These are phyloP conservation scores for Lochmaea capreae DNA, from an alignment of 2,888 invertebrate species.

Conservation along the genomic window DNA sequence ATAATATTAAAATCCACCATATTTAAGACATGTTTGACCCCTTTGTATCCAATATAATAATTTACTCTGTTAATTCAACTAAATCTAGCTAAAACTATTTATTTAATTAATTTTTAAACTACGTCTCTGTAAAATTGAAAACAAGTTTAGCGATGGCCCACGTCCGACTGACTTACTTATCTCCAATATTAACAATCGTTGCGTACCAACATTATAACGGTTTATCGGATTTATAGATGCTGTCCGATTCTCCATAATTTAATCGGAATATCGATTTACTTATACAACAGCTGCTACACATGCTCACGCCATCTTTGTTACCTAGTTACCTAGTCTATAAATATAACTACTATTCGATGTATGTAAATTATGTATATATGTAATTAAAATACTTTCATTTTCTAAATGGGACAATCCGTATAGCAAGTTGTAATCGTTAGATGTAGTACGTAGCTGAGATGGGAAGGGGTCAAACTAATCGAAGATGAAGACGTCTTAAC, in stretches of 20 bases:
- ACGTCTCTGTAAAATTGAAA: not conserved
- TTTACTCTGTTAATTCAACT: not conserved
- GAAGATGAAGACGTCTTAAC: no score
- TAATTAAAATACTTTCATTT: no score
- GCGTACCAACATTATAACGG: slow-evolving; percentile 18
- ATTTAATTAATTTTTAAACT: not conserved
- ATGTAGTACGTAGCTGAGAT: no score
- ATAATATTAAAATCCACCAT: no score
- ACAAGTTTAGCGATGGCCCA: slow-evolving; percentile 18
- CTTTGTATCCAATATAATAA: no score
- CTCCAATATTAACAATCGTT: slow-evolving; percentile 25
- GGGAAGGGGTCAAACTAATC: no score
- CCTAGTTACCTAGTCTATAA: slow-evolving; percentile 4
- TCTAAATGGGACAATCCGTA: no score
- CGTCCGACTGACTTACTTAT: slow-evolving; percentile 36
- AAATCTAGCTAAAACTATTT: not conserved
- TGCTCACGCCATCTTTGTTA: not conserved
- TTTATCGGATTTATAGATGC: slow-evolving; percentile 13
- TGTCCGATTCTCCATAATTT: slow-evolving; percentile 18
- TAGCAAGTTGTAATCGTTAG: no score
- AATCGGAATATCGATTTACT: slow-evolving; percentile 3
- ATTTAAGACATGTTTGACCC: no score
- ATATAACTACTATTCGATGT: no score
- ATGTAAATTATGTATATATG: no score
- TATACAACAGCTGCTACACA: not conserved